Evolutionary conservation across 2,888 invertebrate genomes (phyloP).

Genomic region (Heliconius charithonia): DNA sequence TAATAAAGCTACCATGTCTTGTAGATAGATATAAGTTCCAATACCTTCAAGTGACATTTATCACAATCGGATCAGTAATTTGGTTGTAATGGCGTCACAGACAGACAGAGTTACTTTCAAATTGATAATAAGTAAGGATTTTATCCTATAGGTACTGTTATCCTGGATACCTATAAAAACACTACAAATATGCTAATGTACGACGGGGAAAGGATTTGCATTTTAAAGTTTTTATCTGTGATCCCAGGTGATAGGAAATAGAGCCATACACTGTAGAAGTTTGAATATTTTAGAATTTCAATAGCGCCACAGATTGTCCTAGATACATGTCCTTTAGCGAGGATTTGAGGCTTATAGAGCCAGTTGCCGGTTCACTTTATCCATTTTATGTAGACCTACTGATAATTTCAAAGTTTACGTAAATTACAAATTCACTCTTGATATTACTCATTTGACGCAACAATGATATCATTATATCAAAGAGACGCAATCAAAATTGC

Average conservation of each 20-base stretch:
- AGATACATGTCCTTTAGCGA: neutral
- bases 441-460: neutral
- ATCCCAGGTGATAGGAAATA: constrained; percentile 10
- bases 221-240: constrained; percentile 2
- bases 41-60: too few species aligned
- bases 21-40: too few species aligned
- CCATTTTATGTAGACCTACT: neutral
- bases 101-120: too few species aligned
- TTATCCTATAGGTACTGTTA: neutral
- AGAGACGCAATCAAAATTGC: too few species aligned
- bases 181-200: neutral
- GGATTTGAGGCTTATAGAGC: neutral
- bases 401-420: too few species aligned
- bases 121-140: too few species aligned
- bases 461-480: too few species aligned
- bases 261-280: neutral
- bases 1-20: too few species aligned
- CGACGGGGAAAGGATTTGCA: neutral
- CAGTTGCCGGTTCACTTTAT: neutral
- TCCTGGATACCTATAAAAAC: neutral
- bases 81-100: too few species aligned
- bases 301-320: neutral
- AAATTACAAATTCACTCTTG: neutral
- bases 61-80: too few species aligned
- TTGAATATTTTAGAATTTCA: constrained; percentile 11